Percentiles rank a stretch among this genome's conserved stretches.
These are phyloP conservation scores for Crotalus viridis DNA, from an alignment of 2,113 vertebrate genomes.

Conservation along the genomic window DNA sequence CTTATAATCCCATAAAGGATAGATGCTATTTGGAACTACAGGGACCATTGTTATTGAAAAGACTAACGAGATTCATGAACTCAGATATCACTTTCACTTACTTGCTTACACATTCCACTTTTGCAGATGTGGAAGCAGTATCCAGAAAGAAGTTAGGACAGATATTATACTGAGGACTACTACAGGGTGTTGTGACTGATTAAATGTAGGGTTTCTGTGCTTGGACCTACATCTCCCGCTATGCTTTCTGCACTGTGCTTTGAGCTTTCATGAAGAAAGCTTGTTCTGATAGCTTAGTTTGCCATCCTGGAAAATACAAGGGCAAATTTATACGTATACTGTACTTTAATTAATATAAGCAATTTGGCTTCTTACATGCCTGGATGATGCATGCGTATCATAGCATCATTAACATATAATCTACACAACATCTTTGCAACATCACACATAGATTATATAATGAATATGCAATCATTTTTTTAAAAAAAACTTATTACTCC, in stretches of 20 bases:
- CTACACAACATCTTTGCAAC: neutral
- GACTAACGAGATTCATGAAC: neutral
- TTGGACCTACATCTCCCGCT: neutral
- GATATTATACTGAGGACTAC: neutral
- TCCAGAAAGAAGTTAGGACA: neutral
- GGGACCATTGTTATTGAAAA: too few relatives aligned
- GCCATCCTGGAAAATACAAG: neutral
- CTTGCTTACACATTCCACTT: neutral
- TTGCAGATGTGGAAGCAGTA: neutral
- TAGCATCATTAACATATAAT: neutral
- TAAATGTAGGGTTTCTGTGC: neutral
- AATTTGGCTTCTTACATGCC: neutral
- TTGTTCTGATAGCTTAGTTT: neutral
- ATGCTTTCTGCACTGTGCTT: neutral
- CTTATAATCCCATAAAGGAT: neutral
- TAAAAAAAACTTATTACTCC: neutral
- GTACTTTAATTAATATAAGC: neutral
- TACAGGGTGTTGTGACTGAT: neutral
- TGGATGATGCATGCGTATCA: neutral
- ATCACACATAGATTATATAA: neutral
- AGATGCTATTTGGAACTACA: too few relatives aligned
- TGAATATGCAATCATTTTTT: neutral
- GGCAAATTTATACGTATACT: neutral
- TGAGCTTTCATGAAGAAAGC: neutral
- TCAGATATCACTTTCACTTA: neutral